A percentile compares a stretch with the other conserved stretches of the same genome.
Evolutionary conservation across 2,888 invertebrate species (phyloP).

Genomic region (Parascotia fuliginaria): DNA sequence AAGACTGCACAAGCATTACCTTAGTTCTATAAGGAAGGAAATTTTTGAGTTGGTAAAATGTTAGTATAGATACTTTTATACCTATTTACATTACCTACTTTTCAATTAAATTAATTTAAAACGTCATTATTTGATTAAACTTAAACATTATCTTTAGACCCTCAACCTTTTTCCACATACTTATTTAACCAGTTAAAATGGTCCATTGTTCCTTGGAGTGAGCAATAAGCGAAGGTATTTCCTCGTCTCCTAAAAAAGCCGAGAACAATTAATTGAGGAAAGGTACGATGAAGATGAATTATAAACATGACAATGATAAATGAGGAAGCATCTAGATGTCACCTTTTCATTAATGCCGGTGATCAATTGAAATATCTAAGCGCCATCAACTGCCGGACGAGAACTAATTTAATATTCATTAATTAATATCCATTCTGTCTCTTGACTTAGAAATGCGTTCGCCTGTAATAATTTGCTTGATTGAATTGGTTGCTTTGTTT

Average conservation of each 20-base stretch:
- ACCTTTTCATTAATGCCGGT: constrained; percentile 49
- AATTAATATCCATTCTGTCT: constrained; percentile 25
- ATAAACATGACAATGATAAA: constrained; percentile 53
- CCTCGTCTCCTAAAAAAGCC: constrained; percentile 30
- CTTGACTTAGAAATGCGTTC: constrained; percentile 21
- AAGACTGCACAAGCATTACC: too few relatives aligned
- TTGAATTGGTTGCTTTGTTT: constrained; percentile 22
- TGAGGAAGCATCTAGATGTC: constrained; percentile 34
- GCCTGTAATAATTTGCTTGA: constrained; percentile 29
- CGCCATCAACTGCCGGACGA: constrained; percentile 6
- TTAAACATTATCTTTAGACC: constrained; percentile 12
- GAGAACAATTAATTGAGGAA: constrained; percentile 40
- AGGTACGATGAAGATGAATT: constrained; percentile 52
- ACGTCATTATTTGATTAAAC: not conserved
- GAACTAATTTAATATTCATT: constrained; percentile 41
- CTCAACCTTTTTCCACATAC: constrained; percentile 17
- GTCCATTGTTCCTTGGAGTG: constrained; percentile 31
- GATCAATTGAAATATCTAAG: constrained; percentile 40
- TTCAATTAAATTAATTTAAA: too few relatives aligned
- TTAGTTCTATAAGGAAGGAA: too few relatives aligned
- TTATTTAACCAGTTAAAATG: constrained; percentile 28
- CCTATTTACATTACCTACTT: too few relatives aligned
- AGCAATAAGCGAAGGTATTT: constrained; percentile 31
- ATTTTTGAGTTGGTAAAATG: too few relatives aligned
- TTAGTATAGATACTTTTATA: too few relatives aligned